Percentiles rank a stretch among this genome's conserved stretches.
Evolutionary conservation across 2,113 vertebrate species (phyloP).

Genomic region (Phalacrocorax pelagicus): DNA sequence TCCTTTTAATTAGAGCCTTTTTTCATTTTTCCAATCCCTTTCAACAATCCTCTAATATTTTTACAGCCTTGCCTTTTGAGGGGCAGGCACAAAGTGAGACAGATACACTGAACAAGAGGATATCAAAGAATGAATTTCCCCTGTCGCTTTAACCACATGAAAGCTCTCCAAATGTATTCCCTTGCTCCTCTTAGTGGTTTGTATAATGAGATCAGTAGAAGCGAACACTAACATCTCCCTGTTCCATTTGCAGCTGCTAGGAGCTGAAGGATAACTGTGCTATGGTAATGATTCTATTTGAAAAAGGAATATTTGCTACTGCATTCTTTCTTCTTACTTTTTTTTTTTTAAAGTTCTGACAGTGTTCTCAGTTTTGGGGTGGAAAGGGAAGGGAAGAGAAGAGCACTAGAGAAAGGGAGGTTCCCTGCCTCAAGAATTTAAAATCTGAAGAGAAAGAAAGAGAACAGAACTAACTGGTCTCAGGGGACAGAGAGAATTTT

Average conservation of each 20-base stretch:
- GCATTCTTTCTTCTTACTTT: conserved; percentile 13
- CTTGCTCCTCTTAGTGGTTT: conserved; percentile 68
- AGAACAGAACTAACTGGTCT: neutral
- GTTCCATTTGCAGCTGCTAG: conserved; percentile 60
- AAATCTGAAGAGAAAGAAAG: neutral
- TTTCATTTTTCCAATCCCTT: conserved; percentile 19
- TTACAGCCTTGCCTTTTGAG: conserved; percentile 36
- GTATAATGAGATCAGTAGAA: conserved; percentile 73
- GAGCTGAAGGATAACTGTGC: conserved; percentile 46
- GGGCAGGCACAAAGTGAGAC: conserved; percentile 41
- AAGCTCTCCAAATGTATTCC: conserved; percentile 69
- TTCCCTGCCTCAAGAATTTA: neutral
- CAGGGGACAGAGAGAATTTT: neutral
- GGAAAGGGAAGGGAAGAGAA: neutral
- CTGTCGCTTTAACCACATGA: conserved; percentile 66
- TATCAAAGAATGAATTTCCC: conserved; percentile 70
- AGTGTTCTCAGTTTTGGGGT: conserved; percentile 1
- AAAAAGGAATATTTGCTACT: conserved; percentile 60
- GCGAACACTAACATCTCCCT: conserved; percentile 58
- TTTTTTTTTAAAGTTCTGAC: neutral
- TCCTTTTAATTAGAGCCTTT: conserved; percentile 42
- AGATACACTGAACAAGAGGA: conserved; percentile 60
- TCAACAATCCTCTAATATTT: conserved; percentile 19
- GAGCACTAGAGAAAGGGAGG: neutral
- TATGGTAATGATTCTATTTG: conserved; percentile 59